Percentiles rank a stretch among this genome's conserved stretches.
These are phyloP conservation scores for Habroteleia sp. DNA, from an alignment of 2,888 invertebrate species.

Conservation along the genomic window DNA sequence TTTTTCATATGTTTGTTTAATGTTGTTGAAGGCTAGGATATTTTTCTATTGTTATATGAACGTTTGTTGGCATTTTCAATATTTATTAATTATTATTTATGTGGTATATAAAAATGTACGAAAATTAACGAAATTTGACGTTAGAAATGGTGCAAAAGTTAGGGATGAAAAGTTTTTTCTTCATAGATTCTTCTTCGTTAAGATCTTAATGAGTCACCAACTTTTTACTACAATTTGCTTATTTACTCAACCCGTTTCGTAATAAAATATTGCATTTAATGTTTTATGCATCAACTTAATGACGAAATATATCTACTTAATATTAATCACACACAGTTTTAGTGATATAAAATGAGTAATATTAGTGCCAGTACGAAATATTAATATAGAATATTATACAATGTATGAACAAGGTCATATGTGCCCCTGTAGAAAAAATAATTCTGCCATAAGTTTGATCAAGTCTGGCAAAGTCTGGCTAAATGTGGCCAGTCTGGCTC, in stretches of 20 bases:
- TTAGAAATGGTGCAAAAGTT: slow-evolving; percentile 18
- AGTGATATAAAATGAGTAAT: slow-evolving; percentile 24
- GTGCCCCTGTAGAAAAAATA: too few species aligned
- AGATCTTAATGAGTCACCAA: slow-evolving; percentile 48
- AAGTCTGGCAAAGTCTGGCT: too few species aligned
- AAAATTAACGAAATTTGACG: background rate
- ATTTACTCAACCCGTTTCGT: slow-evolving; percentile 14
- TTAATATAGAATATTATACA: slow-evolving; percentile 23
- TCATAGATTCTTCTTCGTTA: slow-evolving; percentile 35
- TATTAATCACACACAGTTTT: slow-evolving; percentile 19
- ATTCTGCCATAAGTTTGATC: too few species aligned
- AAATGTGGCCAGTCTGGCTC: too few species aligned
- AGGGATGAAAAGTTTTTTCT: slow-evolving; percentile 29
- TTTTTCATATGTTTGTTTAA: too few species aligned
- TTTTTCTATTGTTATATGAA: too few species aligned
- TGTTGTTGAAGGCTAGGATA: too few species aligned
- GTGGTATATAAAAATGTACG: too few species aligned
- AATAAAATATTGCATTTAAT: slow-evolving; percentile 28
- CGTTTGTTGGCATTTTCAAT: too few species aligned
- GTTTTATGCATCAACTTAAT: slow-evolving; percentile 28
- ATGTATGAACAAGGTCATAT: slow-evolving; percentile 18
- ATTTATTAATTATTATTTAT: too few species aligned
- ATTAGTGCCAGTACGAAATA: slow-evolving; percentile 19
- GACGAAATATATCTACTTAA: slow-evolving; percentile 30
- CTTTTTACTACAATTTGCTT: slow-evolving; percentile 32